Evolutionary conservation across 2,797 vertebrate species (phyloP), one percentile per base, ranked within the genome.

Genomic region (Myotis findleyi): DNA sequence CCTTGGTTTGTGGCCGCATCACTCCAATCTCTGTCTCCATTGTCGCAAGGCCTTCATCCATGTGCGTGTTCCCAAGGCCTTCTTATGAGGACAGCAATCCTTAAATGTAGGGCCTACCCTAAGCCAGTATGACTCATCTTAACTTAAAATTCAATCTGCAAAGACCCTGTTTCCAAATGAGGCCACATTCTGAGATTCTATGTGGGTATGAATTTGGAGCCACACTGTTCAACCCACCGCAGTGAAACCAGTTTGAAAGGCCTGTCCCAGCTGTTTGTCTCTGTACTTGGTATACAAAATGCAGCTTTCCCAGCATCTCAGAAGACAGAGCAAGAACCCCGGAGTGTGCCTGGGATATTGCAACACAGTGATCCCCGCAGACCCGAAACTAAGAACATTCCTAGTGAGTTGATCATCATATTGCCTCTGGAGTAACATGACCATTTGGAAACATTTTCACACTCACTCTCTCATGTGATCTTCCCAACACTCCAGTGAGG

Each of bases 121-220:
- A 23, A 69, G 57, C 47, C 62, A 69, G 16, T 10, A 49, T 71
- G 88, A 87, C 36, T 30, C 66, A 72, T 27, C 27, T 91, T 64
- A 69, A 38, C 30, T 73, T 71, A 66, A 93, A 91, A 44, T 23
- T 72, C 23, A 23, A 51, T 73, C 27, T n/a, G 7, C 16, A 79
- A 94, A 91, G 72, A 93, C 16, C 3, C 7, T 33, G n/a, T n/a
- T 89, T 96, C 25, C 44, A 47, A 73, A 55, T 41, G 36, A 87
- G 82, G 1, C 13, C 75, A 91, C 30, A 14, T 57, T 88, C 79
- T 76, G 51, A 94, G 51, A 41, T 51, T 77, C 13, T 14, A 85
- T 16, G 33, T 30, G 1, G 27, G 71, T 38, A 17, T 38, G 12
- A 57, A 59, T 76, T 84, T 66, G 73, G 25, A 62, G 30, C 47